phyloP scores from a whole-genome alignment of 2,888 invertebrate genomes.

The Dorcus hopei region DNA sequence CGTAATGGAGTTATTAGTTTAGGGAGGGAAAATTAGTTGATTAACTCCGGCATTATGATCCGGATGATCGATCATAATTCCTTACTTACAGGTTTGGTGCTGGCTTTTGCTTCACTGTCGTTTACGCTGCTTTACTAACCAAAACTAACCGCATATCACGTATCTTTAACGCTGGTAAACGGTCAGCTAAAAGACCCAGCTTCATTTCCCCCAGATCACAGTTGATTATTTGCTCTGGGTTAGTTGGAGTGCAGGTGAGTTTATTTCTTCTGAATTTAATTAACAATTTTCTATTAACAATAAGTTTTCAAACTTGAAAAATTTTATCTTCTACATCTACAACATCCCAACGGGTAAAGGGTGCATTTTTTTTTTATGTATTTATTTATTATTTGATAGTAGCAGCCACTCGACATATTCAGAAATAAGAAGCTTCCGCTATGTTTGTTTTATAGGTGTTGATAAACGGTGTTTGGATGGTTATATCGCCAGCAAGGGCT shows the following conservation, averaged over 20 bases:
- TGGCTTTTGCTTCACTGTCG: constrained; percentile 94
- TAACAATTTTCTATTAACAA: neutral
- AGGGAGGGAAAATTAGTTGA: no score
- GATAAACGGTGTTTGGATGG: constrained; percentile 89
- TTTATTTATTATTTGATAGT: no score
- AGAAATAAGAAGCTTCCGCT: no score
- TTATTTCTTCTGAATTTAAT: neutral
- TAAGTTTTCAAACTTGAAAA: no score
- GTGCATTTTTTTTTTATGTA: no score
- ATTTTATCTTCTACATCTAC: no score
- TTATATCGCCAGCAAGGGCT: constrained; percentile 84
- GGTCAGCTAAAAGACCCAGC: constrained; percentile 88
- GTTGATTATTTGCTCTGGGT: constrained; percentile 80
- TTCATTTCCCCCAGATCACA: constrained; percentile 92
- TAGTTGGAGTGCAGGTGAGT: constrained; percentile 83
- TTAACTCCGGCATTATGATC: no score
- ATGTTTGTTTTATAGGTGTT: constrained; percentile 59
- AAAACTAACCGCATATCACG: constrained; percentile 96
- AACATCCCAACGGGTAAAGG: no score
- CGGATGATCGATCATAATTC: no score
- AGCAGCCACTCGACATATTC: no score
- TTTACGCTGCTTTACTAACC: constrained; percentile 93
- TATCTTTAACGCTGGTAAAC: constrained; percentile 95
- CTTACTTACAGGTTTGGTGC: constrained; percentile 68
- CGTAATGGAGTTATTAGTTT: no score